Evolutionary conservation across 2,113 vertebrate genomes (phyloP).

Genomic region (Tyrannus savana): DNA sequence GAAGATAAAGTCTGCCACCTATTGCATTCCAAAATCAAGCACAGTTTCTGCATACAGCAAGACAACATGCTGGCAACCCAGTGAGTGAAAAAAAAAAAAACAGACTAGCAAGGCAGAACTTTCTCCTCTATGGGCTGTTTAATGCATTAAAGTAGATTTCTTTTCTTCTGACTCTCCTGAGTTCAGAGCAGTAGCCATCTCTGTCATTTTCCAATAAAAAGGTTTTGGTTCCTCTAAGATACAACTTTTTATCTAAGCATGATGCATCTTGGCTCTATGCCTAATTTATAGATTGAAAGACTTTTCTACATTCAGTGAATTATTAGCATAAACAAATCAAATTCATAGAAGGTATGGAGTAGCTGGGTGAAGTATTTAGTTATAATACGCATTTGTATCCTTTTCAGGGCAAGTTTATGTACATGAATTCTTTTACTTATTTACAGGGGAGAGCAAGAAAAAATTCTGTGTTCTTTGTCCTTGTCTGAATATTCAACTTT

Average conservation of each 20-base stretch:
- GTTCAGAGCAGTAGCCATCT: neutral
- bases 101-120: neutral
- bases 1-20: constrained; percentile 45
- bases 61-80: neutral
- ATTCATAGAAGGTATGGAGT: neutral
- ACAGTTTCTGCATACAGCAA: neutral
- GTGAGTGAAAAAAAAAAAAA: neutral
- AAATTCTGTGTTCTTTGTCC: neutral
- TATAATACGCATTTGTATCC: neutral
- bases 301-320: neutral
- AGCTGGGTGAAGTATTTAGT: neutral
- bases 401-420: neutral
- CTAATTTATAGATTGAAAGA: neutral
- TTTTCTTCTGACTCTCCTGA: neutral
- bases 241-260: fast-evolving
- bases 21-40: neutral
- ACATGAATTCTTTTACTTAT: neutral
- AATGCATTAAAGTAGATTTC: neutral
- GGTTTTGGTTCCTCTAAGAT: neutral
- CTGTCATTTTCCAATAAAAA: neutral
- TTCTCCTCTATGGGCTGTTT: neutral
- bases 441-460: neutral
- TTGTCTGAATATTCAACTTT: neutral
- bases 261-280: neutral
- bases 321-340: neutral